A percentile compares a stretch with the other conserved stretches of the same genome.
phyloP scores from a whole-genome alignment of 2,113 vertebrate species.

The human (Homo sapiens) region DNA sequence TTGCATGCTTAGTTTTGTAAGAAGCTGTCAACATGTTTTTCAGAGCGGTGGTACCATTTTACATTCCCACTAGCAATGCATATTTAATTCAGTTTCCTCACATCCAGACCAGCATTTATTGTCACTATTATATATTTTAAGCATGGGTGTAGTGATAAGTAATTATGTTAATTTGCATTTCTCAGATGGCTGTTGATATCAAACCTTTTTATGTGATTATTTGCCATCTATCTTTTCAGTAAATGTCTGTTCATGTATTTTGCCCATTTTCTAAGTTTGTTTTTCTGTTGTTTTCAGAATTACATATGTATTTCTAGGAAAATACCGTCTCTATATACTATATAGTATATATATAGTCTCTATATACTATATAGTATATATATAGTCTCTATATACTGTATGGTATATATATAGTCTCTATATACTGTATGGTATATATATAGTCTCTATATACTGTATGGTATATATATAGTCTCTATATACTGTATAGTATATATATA shows the following conservation, averaged over 20 bases:
- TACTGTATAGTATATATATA: too few relatives aligned
- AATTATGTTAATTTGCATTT: constrained; percentile 4
- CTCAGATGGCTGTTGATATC: neutral
- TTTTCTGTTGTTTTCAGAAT: neutral
- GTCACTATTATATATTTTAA: neutral
- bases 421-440: too few relatives aligned
- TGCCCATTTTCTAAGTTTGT: neutral
- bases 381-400: neutral
- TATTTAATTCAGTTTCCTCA: neutral
- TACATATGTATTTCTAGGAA: neutral
- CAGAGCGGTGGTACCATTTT: neutral
- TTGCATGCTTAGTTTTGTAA: neutral
- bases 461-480: too few relatives aligned
- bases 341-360: neutral
- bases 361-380: too few relatives aligned
- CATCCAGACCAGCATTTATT: neutral
- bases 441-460: neutral
- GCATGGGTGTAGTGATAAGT: neutral
- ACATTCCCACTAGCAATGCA: neutral
- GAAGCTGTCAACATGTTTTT: neutral
- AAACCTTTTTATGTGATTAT: neutral
- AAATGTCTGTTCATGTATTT: neutral
- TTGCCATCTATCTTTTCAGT: neutral
- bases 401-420: neutral
- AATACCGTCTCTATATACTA: neutral